These are phyloP conservation scores for Drosophila vallismaia DNA, from an alignment of 2,888 invertebrate genomes.

Conservation along the genomic window DNA sequence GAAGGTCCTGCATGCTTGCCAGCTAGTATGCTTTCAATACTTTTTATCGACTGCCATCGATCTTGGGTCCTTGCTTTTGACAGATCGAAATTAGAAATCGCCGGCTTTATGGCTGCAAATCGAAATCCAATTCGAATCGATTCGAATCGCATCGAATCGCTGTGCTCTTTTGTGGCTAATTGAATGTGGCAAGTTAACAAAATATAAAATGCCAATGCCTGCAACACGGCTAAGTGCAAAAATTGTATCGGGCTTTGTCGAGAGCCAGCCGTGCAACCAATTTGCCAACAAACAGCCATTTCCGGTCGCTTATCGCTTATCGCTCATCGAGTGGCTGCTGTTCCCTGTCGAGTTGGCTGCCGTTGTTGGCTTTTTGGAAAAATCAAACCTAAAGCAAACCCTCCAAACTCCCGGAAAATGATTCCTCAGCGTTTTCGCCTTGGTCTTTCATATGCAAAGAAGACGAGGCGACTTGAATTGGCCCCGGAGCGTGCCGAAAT, in stretches of 20 bases:
- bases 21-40: conserved; percentile 15
- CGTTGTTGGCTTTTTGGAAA: neutral
- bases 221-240: conserved; percentile 56
- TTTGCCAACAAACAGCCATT: conserved; percentile 45
- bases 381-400: conserved; percentile 6
- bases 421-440: conserved; percentile 61
- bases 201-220: conserved; percentile 21
- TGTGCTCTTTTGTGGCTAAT: conserved; percentile 64
- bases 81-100: conserved; percentile 81
- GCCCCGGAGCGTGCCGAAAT: conserved; percentile 64
- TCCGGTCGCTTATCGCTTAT: conserved; percentile 35
- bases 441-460: conserved; percentile 74
- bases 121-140: conserved; percentile 2
- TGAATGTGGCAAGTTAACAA: conserved; percentile 68
- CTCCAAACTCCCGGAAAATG: conserved; percentile 38
- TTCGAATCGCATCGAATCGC: neutral
- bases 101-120: conserved; percentile 21
- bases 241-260: conserved; percentile 64
- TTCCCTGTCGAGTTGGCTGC: neutral
- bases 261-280: conserved; percentile 45
- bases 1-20: neutral
- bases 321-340: conserved; percentile 64
- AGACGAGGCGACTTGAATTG: conserved; percentile 42
- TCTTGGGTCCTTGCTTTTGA: conserved; percentile 79
- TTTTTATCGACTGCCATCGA: conserved; percentile 80